Percentiles rank a stretch among this genome's conserved stretches.
phyloP scores from a whole-genome alignment of 2,888 invertebrate genomes.

The Hedya salicella region DNA sequence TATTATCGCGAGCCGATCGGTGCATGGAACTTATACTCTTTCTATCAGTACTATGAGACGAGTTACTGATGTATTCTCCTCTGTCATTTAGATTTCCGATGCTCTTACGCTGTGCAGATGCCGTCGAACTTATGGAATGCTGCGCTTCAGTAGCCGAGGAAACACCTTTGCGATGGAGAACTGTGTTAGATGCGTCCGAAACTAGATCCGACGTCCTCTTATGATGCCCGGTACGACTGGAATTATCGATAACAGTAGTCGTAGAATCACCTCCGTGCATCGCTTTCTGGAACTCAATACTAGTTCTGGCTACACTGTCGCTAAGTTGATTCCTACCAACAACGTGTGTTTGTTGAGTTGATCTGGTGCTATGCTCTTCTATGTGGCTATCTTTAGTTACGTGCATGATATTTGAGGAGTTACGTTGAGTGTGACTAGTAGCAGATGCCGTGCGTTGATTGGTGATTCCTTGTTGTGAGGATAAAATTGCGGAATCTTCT shows the following conservation, averaged over 20 bases:
- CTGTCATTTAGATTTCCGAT: slow-evolving; percentile 91
- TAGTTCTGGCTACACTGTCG: slow-evolving; percentile 79
- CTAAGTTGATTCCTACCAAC: slow-evolving; percentile 74
- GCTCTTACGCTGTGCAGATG: slow-evolving; percentile 92
- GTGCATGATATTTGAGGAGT: slow-evolving; percentile 49
- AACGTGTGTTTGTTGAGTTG: slow-evolving; percentile 66
- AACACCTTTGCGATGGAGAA: slow-evolving; percentile 90
- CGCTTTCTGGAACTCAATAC: slow-evolving; percentile 82
- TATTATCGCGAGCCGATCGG: slow-evolving; percentile 86
- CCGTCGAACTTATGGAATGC: slow-evolving; percentile 89
- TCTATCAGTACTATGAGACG: slow-evolving; percentile 88
- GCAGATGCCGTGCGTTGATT: slow-evolving; percentile 51
- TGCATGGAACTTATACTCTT: slow-evolving; percentile 92
- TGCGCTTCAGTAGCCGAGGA: slow-evolving; percentile 89
- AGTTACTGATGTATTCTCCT: slow-evolving; percentile 87
- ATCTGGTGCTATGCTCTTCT: slow-evolving; percentile 60
- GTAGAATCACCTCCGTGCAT: slow-evolving; percentile 70
- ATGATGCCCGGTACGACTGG: slow-evolving; percentile 82
- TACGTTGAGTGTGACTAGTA: slow-evolving; percentile 55
- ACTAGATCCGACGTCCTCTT: slow-evolving; percentile 91
- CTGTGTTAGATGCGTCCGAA: slow-evolving; percentile 90
- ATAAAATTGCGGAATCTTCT: slow-evolving; percentile 54
- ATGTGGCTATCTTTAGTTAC: slow-evolving; percentile 56
- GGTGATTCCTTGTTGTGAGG: slow-evolving; percentile 54
- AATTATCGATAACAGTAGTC: slow-evolving; percentile 56